A percentile compares a stretch with the other conserved stretches of the same genome.
phyloP scores from a whole-genome alignment of 2,113 vertebrate genomes.

The Poicephalus gulielmi region DNA sequence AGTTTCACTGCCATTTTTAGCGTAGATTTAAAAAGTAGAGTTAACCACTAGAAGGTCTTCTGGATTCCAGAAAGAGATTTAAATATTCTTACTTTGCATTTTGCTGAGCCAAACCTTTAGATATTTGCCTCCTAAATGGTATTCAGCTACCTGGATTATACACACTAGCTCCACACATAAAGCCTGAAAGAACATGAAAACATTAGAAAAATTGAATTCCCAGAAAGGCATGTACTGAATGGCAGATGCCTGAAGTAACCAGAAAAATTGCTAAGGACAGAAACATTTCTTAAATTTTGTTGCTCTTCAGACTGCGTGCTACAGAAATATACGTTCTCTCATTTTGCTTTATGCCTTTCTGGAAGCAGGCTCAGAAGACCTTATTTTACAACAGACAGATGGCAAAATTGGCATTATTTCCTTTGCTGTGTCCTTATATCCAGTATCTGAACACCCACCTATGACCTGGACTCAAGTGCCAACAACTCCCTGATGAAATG shows the following conservation, averaged over 20 bases:
- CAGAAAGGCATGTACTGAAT: background rate
- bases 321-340: background rate
- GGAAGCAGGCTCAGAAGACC: background rate
- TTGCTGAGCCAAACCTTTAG: background rate
- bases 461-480: background rate
- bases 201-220: background rate
- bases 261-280: background rate
- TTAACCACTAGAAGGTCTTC: background rate
- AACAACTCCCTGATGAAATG: background rate
- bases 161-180: background rate
- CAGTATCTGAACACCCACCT: background rate
- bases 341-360: background rate
- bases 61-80: background rate
- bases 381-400: background rate
- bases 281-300: background rate
- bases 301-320: background rate
- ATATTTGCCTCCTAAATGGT: background rate
- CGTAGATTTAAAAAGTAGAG: background rate
- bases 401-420: constrained; percentile 17
- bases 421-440: background rate
- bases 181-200: background rate
- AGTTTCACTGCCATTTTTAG: background rate
- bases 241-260: background rate
- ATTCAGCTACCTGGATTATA: background rate
- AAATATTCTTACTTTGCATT: background rate